Base-by-base conservation (phyloP, 2,113 vertebrate species). In the Bubo bubo region DNA sequence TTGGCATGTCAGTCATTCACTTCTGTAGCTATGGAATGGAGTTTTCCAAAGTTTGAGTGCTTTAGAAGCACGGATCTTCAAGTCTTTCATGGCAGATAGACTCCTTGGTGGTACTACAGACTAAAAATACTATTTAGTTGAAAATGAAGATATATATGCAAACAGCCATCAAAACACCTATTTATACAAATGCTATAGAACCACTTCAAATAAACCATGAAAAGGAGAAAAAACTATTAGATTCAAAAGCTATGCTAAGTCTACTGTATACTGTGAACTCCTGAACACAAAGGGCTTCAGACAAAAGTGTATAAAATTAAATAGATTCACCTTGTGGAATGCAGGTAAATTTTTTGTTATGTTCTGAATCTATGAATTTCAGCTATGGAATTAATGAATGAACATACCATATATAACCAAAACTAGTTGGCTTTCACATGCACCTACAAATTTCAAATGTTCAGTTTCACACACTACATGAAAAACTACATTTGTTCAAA, bases 351-450 rank as follows among this genome's bases (percentile, higher is more conserved):
- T 43, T 85, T 83, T 70, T 68, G 26, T 62, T 70, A 50, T 0
- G 0, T 53, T 59, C 59, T 85, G 18, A 68, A 66, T 20, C 53
- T 55, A 41, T 39, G 27, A 58, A 86, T 56, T 82, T 63, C 4
- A 86, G 6, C 19, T 49, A 41, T 5, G 5, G 30, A 50, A 76
- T 27, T 35, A 88, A 53, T 39, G 14, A 87, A 63, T 7, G 7
- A 86, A 17, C 14, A 56, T 10, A 34, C 7, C 37, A 58, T 81
- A 66, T 27, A 23, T 4, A 88, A 73, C 4, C 32, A 37, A 21
- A 93, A 73, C 4, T 37, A 1, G 0, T 26, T 35, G 68, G 28
- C 18, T 73, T 92, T 32, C 37, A 84, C n/a, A 35, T 0, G 0
- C 18, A 18, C 9, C 12, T 35, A 72, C 8, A 10, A n/a, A 76